Evolutionary conservation across 2,113 vertebrate genomes (phyloP).

Genomic region (Willisornis vidua): DNA sequence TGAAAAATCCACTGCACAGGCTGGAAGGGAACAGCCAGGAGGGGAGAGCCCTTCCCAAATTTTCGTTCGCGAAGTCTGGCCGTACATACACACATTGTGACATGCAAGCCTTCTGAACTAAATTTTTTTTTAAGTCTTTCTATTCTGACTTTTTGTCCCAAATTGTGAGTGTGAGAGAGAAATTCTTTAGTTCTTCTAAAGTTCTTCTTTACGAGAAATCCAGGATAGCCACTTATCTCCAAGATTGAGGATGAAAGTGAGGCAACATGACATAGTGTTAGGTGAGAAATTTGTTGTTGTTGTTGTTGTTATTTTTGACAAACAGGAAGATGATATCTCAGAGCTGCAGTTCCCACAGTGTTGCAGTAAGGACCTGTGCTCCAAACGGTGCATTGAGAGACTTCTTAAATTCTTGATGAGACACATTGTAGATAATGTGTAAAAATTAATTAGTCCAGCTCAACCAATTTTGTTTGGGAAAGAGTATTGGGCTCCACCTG

Average conservation of each 20-base stretch:
- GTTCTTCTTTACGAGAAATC: background rate
- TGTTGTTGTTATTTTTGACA: background rate
- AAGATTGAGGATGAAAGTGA: background rate
- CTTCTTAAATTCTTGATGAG: background rate
- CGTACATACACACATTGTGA: too few species aligned
- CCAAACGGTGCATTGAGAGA: background rate
- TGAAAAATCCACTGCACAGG: too few species aligned
- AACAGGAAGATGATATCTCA: background rate
- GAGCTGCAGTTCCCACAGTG: background rate
- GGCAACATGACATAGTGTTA: background rate
- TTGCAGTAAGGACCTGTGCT: background rate
- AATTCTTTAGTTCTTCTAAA: background rate
- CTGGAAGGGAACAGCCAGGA: too few species aligned
- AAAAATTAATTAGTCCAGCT: background rate
- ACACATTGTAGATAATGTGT: accelerated
- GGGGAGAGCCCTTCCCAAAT: too few species aligned
- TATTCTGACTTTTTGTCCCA: background rate
- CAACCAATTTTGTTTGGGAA: background rate
- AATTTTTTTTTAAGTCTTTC: background rate
- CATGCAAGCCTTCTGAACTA: background rate
- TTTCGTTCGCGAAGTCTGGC: too few species aligned
- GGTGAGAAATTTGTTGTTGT: background rate
- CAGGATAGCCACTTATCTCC: background rate
- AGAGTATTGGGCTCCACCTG: background rate
- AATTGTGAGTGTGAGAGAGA: background rate